Base-by-base conservation (phyloP, 2,113 vertebrate genomes). In the Thymallus thymallus region DNA sequence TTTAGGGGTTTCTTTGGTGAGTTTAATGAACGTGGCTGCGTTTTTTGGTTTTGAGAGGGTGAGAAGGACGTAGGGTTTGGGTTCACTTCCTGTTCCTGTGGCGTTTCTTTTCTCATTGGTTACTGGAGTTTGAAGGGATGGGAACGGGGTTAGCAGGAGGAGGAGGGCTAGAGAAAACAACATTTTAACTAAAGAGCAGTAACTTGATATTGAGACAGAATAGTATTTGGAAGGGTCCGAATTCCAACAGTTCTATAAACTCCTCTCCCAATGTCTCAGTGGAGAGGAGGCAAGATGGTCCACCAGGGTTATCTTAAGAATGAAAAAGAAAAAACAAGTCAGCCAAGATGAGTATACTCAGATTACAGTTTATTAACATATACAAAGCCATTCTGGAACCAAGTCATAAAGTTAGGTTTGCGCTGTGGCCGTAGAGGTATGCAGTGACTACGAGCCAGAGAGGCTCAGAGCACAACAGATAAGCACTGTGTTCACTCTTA, bases 131-230 rank as follows among this genome's bases (percentile, higher is more conserved):
- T 92, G 89, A 84, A 89, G 79, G 68, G 90, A 89, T 76, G 90
- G 80, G 65, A 90, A 78, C 62, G 92, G 87, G 70, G 83, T 76
- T 72, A 93, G 87, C 48, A 94, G 84, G 81, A 92, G 80, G 78
- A 93, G 76, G 83, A 93, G 84, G 74, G 84, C 83, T 35, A 92
- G 29, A 78, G 83, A 88, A 87, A 93, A 85, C 55, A 92, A 51
- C 92, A 94, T 94, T 82, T 88, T 91, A 73, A 79, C 48, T 71
- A 16, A 32, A 26, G 23, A 64, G 68, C 41, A 58, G 71, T 41
- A 64, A 72, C 80, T 78, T 74, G 73, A 74, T 45, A 83, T 80
- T 75, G 72, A 74, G 56, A 80, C 66, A 46, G 46, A 77, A 55
- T 66, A 46, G 71, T 73, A 68, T 83, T 82, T 79, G 72, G 68